These are phyloP conservation scores for Drosophila tripunctata DNA, from an alignment of 2,888 invertebrate genomes.

Conservation along the genomic window DNA sequence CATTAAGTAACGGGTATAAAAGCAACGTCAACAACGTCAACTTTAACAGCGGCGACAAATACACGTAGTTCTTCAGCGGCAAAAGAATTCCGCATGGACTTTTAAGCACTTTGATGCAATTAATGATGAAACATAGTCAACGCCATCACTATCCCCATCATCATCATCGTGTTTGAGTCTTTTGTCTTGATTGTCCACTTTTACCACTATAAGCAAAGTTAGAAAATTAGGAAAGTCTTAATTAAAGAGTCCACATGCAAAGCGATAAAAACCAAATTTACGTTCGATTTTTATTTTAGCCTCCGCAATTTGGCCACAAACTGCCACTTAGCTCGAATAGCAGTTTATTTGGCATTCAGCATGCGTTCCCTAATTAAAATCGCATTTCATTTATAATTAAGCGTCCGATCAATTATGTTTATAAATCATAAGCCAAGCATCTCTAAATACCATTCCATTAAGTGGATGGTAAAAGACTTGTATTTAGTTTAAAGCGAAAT, in stretches of 20 bases:
- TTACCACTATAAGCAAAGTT: constrained; percentile 23
- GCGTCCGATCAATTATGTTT: not conserved
- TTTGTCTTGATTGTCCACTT: constrained; percentile 11
- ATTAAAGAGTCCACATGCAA: constrained; percentile 74
- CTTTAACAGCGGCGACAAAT: constrained; percentile 6
- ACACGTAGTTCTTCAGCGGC: constrained; percentile 18
- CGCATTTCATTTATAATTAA: not conserved
- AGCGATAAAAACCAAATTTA: constrained; percentile 52
- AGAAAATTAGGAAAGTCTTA: constrained; percentile 69
- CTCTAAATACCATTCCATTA: no score
- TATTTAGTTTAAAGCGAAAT: not conserved
- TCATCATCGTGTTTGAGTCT: not conserved
- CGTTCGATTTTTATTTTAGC: constrained; percentile 15
- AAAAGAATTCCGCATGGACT: constrained; percentile 54
- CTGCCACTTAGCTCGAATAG: constrained; percentile 1
- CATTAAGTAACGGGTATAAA: not conserved
- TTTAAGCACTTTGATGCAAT: constrained; percentile 46
- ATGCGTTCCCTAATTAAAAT: constrained; percentile 4
- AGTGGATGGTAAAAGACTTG: not conserved
- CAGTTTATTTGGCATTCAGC: not conserved
- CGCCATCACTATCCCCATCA: not conserved
- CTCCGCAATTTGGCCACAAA: constrained; percentile 6
- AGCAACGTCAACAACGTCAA: constrained; percentile 1
- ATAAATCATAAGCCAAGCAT: no score
- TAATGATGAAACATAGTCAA: constrained; percentile 43